Base-by-base conservation (phyloP, 2,113 vertebrate genomes). In the Mohoua ochrocephala region DNA sequence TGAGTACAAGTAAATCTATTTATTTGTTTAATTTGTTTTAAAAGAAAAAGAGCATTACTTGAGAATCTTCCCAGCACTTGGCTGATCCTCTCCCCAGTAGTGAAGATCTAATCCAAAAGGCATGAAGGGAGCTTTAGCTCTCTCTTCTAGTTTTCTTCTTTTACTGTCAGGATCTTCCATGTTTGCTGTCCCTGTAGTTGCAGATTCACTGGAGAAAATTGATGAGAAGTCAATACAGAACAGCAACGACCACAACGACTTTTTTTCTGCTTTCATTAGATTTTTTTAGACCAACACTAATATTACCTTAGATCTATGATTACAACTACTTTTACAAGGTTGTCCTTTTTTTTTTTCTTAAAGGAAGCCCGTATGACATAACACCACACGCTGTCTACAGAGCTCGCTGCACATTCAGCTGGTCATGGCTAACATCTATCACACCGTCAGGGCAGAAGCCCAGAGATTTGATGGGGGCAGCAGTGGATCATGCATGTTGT, bases 81-180 rank as follows among this genome's bases (percentile, higher is more conserved):
- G 98, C 93, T 98, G 98, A 70, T 99, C 98, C 97, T 99, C 92
- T 74, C 99, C 99, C 99, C 99, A 99, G 97, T 98, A 98, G 94
- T 99, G 99, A 63, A 99, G 98, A 79, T 99, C 99, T 86, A 99
- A 93, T 61, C 99, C 99, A 52, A 99, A 99, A 6, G 99, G 98
- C 87, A 99, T 96, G 16, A 99, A 63, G 2, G 99, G 99, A 19
- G 98, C 98, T 52, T 97, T 97, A 17, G 92, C 91, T 52, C 93
- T 75, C 84, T 98, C 97, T 80, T 95, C 96, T 56, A 97, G 96
- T 82, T 86, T 96, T 90, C 78, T 69, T 18, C 89, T 86, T 65
- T 97, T 96, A 41, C 68, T 19, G 53, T 71, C 90, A 35, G 68
- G 15, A 39, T 91, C 42, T 60, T 77, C 93, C 47, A 70, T 70